phyloP scores from a whole-genome alignment of 2,888 invertebrate genomes.

The Rhingia rostrata region DNA sequence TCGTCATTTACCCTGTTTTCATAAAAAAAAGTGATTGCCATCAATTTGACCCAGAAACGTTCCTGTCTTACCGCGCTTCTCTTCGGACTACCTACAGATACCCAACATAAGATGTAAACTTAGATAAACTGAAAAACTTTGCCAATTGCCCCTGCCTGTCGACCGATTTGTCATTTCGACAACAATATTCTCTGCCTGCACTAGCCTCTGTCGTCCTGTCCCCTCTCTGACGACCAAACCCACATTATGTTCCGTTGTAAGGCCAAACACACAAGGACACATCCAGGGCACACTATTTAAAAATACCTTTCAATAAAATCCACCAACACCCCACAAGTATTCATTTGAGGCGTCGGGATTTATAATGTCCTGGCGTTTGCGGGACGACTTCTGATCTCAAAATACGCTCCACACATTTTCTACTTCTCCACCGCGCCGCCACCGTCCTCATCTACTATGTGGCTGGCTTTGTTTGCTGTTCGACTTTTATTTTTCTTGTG shows the following conservation, averaged over 20 bases:
- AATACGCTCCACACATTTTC: constrained; percentile 24
- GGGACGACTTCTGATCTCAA: constrained; percentile 47
- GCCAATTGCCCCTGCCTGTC: constrained; percentile 71
- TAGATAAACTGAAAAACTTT: constrained; percentile 67
- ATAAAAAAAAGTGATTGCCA: constrained; percentile 68
- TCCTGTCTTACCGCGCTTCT: background rate
- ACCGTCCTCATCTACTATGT: constrained; percentile 5
- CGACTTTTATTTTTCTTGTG: constrained; percentile 36
- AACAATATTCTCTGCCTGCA: constrained; percentile 48
- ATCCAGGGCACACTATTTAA: constrained; percentile 51
- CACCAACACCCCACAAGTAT: constrained; percentile 61
- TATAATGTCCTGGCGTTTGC: constrained; percentile 59
- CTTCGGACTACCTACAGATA: too few species aligned
- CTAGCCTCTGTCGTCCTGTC: constrained; percentile 15
- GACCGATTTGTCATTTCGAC: constrained; percentile 72
- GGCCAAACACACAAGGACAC: background rate
- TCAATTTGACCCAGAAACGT: constrained; percentile 64
- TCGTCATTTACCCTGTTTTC: constrained; percentile 68
- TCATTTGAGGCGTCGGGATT: constrained; percentile 70
- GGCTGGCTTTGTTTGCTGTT: constrained; percentile 56
- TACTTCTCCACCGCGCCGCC: constrained; percentile 15
- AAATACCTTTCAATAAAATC: constrained; percentile 68
- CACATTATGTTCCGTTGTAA: constrained; percentile 2
- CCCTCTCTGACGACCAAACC: constrained; percentile 12
- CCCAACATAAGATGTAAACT: constrained; percentile 56